Base-by-base conservation (phyloP, 2,888 invertebrate genomes). In the Nephrotoma guestfalica region DNA sequence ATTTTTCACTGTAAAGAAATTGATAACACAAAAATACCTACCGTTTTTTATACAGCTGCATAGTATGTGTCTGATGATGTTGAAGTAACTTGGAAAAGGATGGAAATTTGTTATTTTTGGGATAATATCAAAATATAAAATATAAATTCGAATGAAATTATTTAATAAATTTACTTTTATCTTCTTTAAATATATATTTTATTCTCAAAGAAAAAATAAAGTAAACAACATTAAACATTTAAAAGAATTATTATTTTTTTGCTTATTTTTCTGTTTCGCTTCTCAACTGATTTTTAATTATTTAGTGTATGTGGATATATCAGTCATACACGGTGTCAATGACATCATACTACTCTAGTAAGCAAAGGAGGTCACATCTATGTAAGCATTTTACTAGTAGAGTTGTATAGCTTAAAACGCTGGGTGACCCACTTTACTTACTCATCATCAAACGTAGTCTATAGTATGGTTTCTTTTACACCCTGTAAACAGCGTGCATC, bases 151-250 rank as follows among this genome's bases (percentile, higher is more conserved):
- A n/a, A 51, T 51, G 51, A 30, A 71, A 71, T 71, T 71, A 71
- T 71, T 71, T 71, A 71, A 71, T 71, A 57, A 57, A 57, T 57
- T 57, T 57, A 57, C 51, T 57, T 71, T 18, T 71, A 71, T 71
- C 30, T 51, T 86, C 47, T 86, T 86, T 45, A 86, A 86, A 86
- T 86, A 86, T 86, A 86, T 45, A 51, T 86, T 86, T 86, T 47
- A 86, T 86, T 86, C 42, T 86, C 86, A 45, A 86, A 86, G 47
- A 86, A 86, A 86, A 86, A 86, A 86, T 47, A 47, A 86, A 86
- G 47, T 86, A 47, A 47, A 86, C 45, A 86, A 45, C 45, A 47
- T 86, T 86, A 86, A 86, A 86, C 86, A 86, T 86, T 86, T 86
- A 86, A 86, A 86, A 86, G 86, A 86, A 51, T 47, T 86, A 41